These are phyloP conservation scores for Gymnorhina tibicen DNA, from an alignment of 2,113 vertebrate genomes.

Conservation along the genomic window DNA sequence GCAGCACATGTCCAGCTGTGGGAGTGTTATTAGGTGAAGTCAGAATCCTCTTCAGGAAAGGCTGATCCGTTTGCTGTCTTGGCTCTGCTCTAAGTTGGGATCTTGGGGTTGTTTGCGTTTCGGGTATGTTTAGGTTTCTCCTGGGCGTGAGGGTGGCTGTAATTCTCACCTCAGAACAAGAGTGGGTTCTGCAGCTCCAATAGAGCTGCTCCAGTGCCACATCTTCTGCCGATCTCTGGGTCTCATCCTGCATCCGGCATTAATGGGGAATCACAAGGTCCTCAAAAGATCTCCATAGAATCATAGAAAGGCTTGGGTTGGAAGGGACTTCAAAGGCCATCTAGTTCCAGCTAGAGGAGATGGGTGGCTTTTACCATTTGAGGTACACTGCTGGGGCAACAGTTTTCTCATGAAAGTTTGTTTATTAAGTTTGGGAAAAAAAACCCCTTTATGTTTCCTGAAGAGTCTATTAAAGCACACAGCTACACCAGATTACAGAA, in stretches of 20 bases:
- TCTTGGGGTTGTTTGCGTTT: background rate
- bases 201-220: background rate
- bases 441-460: background rate
- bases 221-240: background rate
- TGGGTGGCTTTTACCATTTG: background rate
- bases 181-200: background rate
- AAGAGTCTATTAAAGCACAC: background rate
- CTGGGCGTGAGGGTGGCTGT: background rate
- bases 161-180: background rate
- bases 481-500: background rate
- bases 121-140: background rate
- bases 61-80: background rate
- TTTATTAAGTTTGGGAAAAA: background rate
- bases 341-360: background rate
- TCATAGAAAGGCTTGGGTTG: background rate
- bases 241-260: background rate
- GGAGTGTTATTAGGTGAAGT: background rate
- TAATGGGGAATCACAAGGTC: background rate
- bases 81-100: background rate
- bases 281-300: background rate
- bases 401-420: background rate
- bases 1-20: background rate
- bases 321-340: background rate
- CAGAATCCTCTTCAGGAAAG: background rate
- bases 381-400: background rate